phyloP scores from a whole-genome alignment of 2,113 vertebrate genomes.

The Perca flavescens region DNA sequence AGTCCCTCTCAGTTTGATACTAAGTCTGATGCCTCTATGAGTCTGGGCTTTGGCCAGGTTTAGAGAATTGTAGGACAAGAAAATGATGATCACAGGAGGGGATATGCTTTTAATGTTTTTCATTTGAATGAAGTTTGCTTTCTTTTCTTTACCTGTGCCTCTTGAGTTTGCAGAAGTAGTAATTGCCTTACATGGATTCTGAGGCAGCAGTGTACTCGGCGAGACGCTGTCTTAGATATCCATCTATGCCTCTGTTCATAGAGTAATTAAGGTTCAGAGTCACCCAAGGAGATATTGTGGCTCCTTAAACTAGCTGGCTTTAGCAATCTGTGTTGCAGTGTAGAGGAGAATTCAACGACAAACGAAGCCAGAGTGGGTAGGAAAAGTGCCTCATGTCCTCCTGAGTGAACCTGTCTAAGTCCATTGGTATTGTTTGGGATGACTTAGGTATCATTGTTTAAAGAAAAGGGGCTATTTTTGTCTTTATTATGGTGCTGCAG shows the following conservation, averaged over 20 bases:
- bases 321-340: conserved; percentile 40
- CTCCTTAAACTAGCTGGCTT: conserved; percentile 48
- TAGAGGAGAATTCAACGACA: conserved; percentile 39
- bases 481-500: conserved; percentile 38
- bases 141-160: conserved; percentile 53
- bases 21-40: conserved; percentile 30
- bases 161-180: conserved; percentile 45
- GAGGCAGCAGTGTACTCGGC: conserved; percentile 27
- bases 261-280: conserved; percentile 69
- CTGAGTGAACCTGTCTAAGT: conserved; percentile 56
- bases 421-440: conserved; percentile 40
- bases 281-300: conserved; percentile 64
- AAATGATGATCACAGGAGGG: conserved; percentile 52
- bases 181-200: conserved; percentile 63
- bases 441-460: conserved; percentile 46
- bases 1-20: conserved; percentile 43
- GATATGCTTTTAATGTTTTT: conserved; percentile 59
- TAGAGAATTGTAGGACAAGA: conserved; percentile 45
- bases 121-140: conserved; percentile 69
- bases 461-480: conserved; percentile 56
- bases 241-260: conserved; percentile 51
- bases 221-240: conserved; percentile 61
- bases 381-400: conserved; percentile 44
- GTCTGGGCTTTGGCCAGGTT: conserved; percentile 59
- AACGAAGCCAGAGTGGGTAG: conserved; percentile 22